Conservation (phyloP, 1,140 invertebrate species). For the Drosophila hydei region DNA sequence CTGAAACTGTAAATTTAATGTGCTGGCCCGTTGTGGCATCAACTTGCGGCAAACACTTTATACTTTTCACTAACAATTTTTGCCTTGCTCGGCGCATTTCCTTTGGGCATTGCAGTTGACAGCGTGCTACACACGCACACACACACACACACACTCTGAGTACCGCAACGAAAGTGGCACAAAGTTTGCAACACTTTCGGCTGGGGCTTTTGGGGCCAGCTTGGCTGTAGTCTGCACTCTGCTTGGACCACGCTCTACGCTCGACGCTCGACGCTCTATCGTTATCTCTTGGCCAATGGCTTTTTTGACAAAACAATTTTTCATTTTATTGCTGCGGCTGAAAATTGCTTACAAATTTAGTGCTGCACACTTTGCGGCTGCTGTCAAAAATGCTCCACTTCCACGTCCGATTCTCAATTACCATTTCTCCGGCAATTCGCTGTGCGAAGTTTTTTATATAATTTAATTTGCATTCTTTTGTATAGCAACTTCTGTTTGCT, state of each 20-base stretch:
- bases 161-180: slow-evolving; percentile 74
- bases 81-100: slow-evolving; percentile 71
- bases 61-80: slow-evolving; percentile 74
- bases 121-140: slow-evolving; percentile 40
- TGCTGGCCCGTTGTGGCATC: slow-evolving; percentile 64
- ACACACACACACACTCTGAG: slow-evolving; percentile 15
- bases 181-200: slow-evolving; percentile 74
- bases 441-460: not conserved
- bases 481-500: too few species aligned
- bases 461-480: too few species aligned
- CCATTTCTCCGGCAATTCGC: not conserved
- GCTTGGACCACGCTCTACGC: slow-evolving; percentile 5
- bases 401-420: slow-evolving; percentile 4
- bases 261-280: not conserved
- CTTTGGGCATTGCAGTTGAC: slow-evolving; percentile 80
- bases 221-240: slow-evolving; percentile 1
- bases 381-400: slow-evolving; percentile 17
- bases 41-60: slow-evolving; percentile 77
- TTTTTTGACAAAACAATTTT: slow-evolving; percentile 77
- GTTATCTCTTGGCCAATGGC: slow-evolving; percentile 72
- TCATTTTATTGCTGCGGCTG: slow-evolving; percentile 68
- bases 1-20: slow-evolving; percentile 79
- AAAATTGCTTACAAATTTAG: slow-evolving; percentile 79
- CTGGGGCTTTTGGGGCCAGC: not conserved
- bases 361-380: slow-evolving; percentile 57